Base-by-base conservation (phyloP, 2,797 vertebrate genomes). In the Orientallactaga sibirica region DNA sequence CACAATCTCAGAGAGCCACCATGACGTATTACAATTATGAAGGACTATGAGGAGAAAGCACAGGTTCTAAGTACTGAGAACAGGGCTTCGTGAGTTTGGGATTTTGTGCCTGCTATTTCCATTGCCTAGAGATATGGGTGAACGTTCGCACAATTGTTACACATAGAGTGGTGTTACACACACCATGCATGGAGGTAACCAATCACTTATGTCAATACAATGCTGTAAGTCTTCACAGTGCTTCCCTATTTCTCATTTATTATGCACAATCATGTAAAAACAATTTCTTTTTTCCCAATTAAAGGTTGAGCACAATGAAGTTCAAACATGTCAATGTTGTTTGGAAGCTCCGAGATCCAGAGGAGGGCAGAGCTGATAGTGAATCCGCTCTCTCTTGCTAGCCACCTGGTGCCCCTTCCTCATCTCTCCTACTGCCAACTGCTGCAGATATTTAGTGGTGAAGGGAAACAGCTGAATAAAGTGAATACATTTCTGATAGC, bases 161-260 rank as follows among this genome's bases (percentile, higher is more conserved):
- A 66, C 8, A 24, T 0, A 82, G 18, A 83, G 7, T 20, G 12
- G 7, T 20, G 1, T n/a, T 84, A 52, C 7, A n/a, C 27, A 18
- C 58, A 22, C 3, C 27, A 4, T 90, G 24, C 41, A 37, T 18
- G 1, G 33, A 58, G 7, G 71, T 37, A 64, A n/a, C 19, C 84
- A 27, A 84, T 24, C 80, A 37, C 43, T 41, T 82, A 19, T 41
- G 18, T 73, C 70, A 37, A 20, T 20, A 52, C 18, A n/a, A 52
- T 33, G 20, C 12, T 16, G 22, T 4, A 25, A 66, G 22, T 80
- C 77, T 84, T 55, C 78, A 20, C 15, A 58, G 18, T 62, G 61
- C 33, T 78, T 78, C 5, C 41, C 52, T 68, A 52, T 89, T 77
- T 85, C 29, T 92, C n/a, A 62, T 75, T 86, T 88, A 41, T 79